Evolutionary conservation across 2,113 vertebrate species (phyloP), one percentile per base, ranked within the genome.

Genomic region (Dicentrarchus labrax): DNA sequence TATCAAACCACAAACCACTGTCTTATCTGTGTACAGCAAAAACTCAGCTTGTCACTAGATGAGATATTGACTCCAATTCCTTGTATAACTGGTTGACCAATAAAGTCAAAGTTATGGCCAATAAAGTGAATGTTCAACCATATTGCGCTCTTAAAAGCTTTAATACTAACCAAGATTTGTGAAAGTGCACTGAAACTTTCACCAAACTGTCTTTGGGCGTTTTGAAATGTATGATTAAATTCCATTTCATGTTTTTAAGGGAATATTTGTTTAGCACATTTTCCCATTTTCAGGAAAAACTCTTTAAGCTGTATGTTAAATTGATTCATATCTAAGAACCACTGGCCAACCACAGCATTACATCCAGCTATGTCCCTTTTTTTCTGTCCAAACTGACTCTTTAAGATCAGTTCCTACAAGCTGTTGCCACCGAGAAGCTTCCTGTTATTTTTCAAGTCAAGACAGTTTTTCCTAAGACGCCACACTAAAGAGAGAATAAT

Each of bases 61-160:
- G 45, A 78, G 75, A 73, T 81, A 73, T 62, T 84, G 74, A 85
- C 73, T 59, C 36, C 19, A 9, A 45, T 1, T 79, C 36, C 71
- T 80, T 38, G 5, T 70, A 36, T 36, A 87, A 84, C 24, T 72
- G n/a, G 24, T 60, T 80, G 38, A 80, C 69, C 85, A 83, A 81
- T 86, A 82, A 93, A 90, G 39, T 80, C 36, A 60, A 56, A 70
- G 57, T 78, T 84, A 79, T n/a, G 21, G 30, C 22, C 39, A 67
- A 68, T 41, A 53, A 71, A 87, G 87, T 88, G 21, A 92, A 88
- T 89, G 79, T 86, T 91, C 79, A 91, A 89, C 88, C 53, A 1
- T 43, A 2, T 3, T 48, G 13, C 60, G 56, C 30, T 67, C 24
- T 81, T 72, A 30, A 80, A 68, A n/a, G n/a, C 57, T 84, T 59